A percentile compares a stretch with the other conserved stretches of the same genome.
These are phyloP conservation scores for Mesoligia furuncula DNA, from an alignment of 2,888 invertebrate species.

Conservation along the genomic window DNA sequence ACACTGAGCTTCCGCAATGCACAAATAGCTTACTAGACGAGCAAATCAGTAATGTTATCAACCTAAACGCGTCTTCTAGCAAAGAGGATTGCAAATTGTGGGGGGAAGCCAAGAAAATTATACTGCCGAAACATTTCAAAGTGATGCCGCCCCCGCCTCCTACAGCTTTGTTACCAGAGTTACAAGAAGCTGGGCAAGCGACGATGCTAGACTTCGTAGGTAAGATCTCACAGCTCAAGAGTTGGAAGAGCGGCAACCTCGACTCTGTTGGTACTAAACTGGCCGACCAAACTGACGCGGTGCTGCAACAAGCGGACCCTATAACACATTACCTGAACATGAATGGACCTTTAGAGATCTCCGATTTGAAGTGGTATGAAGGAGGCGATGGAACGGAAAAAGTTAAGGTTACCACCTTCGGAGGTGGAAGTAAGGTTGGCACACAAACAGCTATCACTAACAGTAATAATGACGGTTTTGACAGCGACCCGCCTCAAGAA, in stretches of 20 bases:
- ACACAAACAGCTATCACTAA: slow-evolving; percentile 82
- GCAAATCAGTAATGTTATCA: slow-evolving; percentile 90
- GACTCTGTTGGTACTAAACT: slow-evolving; percentile 86
- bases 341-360: slow-evolving; percentile 87
- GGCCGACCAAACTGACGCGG: slow-evolving; percentile 85
- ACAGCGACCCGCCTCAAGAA: slow-evolving; percentile 85
- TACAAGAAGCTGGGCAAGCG: slow-evolving; percentile 82
- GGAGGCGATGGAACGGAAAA: slow-evolving; percentile 84
- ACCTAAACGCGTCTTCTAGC: slow-evolving; percentile 87
- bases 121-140: slow-evolving; percentile 84
- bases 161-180: slow-evolving; percentile 79
- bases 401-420: slow-evolving; percentile 80
- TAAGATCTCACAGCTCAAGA: slow-evolving; percentile 85
- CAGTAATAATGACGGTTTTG: slow-evolving; percentile 88
- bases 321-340: slow-evolving; percentile 85
- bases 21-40: slow-evolving; percentile 85
- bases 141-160: slow-evolving; percentile 82
- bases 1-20: slow-evolving; percentile 89
- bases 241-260: slow-evolving; percentile 84
- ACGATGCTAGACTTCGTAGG: slow-evolving; percentile 86
- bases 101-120: slow-evolving; percentile 87
- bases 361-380: slow-evolving; percentile 87
- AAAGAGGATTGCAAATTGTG: slow-evolving; percentile 86
- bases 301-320: slow-evolving; percentile 79
- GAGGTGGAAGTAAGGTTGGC: slow-evolving; percentile 80